These are phyloP conservation scores for Hybognathus amarus DNA, from an alignment of 2,797 vertebrate genomes.

Conservation along the genomic window DNA sequence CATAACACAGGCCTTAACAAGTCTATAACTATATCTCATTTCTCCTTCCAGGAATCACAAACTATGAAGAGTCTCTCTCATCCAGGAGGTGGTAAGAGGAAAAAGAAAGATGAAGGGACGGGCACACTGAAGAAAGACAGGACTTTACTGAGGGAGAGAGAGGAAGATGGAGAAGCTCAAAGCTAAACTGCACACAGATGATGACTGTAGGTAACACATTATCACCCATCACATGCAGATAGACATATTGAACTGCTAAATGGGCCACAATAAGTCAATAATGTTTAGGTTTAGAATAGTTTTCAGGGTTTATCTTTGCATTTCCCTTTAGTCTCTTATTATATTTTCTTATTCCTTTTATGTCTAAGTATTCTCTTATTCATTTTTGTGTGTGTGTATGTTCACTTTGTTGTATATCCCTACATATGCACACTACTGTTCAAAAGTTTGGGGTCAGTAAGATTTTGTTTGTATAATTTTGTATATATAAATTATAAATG, in stretches of 20 bases:
- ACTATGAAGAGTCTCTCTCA: constrained; percentile 98
- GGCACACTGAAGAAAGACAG: constrained; percentile 94
- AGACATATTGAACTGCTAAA: background rate
- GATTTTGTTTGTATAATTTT: background rate
- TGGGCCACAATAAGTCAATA: background rate
- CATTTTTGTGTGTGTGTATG: too few relatives aligned
- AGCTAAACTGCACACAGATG: constrained; percentile 96
- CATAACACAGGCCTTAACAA: background rate
- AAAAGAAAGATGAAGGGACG: constrained; percentile 91
- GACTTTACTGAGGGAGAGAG: constrained; percentile 90
- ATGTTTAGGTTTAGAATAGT: background rate
- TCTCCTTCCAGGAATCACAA: constrained; percentile 90
- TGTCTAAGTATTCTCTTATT: background rate
- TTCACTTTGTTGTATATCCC: background rate
- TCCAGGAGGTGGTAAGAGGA: constrained; percentile 91
- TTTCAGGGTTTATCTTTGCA: background rate
- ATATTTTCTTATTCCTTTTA: background rate
- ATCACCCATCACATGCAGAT: background rate
- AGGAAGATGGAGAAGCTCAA: constrained; percentile 99
- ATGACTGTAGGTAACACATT: constrained; percentile 84
- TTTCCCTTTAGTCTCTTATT: background rate
- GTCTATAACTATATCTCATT: constrained; percentile 9
- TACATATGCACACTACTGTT: background rate
- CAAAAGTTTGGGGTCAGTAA: background rate
- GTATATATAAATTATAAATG: too few relatives aligned